A percentile compares a stretch with the other conserved stretches of the same genome.
Evolutionary conservation across 2,797 vertebrate genomes (phyloP).

Genomic region (Coregonus sp.): DNA sequence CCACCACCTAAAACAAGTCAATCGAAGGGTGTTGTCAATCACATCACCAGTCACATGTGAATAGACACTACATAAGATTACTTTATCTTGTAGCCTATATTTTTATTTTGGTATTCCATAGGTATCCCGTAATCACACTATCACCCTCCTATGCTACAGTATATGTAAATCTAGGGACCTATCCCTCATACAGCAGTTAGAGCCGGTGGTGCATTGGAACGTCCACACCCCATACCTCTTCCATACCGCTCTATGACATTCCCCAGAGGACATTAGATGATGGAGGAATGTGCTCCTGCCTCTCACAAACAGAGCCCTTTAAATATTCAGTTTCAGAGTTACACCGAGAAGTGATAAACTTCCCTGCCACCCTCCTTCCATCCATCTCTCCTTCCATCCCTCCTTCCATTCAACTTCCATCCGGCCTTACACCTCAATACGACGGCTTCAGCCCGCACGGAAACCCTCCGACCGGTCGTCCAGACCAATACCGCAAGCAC

Average conservation of each 20-base stretch:
- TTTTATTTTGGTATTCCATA: not conserved
- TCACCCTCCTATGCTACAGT: not conserved
- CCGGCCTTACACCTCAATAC: no score
- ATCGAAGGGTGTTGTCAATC: not conserved
- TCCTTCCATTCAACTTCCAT: no score
- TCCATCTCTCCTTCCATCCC: conserved; percentile 21
- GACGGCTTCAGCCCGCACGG: no score
- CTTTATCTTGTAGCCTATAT: not conserved
- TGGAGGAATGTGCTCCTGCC: conserved; percentile 22
- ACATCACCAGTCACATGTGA: not conserved
- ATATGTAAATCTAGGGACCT: conserved; percentile 3
- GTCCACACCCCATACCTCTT: conserved; percentile 19
- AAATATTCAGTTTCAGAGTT: conserved; percentile 39
- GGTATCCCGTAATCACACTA: not conserved
- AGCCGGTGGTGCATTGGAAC: conserved; percentile 16
- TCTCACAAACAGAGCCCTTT: conserved; percentile 27
- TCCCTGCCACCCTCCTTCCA: not conserved
- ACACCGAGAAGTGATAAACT: conserved; percentile 15
- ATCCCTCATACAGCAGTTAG: conserved; percentile 26
- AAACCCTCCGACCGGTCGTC: no score
- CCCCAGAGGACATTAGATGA: conserved; percentile 24
- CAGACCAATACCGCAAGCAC: no score
- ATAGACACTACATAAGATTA: not conserved
- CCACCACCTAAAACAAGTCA: not conserved
- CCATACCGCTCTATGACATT: conserved; percentile 12